These are phyloP conservation scores for Drosophila sp. DNA, from an alignment of 1,140 invertebrate genomes.

Conservation along the genomic window DNA sequence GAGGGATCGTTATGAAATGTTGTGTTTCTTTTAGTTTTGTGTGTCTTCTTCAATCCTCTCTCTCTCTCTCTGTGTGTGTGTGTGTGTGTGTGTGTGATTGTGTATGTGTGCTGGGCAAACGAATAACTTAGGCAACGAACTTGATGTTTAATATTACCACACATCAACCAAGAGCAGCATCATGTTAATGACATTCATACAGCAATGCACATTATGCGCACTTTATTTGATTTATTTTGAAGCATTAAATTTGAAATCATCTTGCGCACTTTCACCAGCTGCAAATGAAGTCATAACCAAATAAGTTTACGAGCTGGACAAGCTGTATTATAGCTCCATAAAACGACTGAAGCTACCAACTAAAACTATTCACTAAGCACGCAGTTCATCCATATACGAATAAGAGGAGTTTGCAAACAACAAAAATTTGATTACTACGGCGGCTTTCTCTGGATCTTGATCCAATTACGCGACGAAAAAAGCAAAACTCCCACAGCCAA, in stretches of 20 bases:
- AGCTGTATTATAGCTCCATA: constrained; percentile 33
- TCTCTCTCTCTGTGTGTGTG: background rate
- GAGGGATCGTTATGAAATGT: constrained; percentile 37
- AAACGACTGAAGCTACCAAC: constrained; percentile 36
- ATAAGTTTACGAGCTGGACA: constrained; percentile 56
- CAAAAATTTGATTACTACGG: constrained; percentile 47
- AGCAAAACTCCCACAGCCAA: constrained; percentile 58
- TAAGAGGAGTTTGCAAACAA: constrained; percentile 28
- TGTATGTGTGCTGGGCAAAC: constrained; percentile 11
- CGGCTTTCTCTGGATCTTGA: constrained; percentile 49
- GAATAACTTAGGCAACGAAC: constrained; percentile 67
- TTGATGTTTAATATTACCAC: constrained; percentile 13
- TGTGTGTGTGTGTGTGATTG: constrained; percentile 6
- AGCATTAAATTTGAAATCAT: constrained; percentile 50
- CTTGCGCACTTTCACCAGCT: constrained; percentile 15
- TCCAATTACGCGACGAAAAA: constrained; percentile 55
- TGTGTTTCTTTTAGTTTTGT: constrained; percentile 11
- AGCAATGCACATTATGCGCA: constrained; percentile 51
- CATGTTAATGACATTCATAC: constrained; percentile 50
- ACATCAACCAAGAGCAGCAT: constrained; percentile 13
- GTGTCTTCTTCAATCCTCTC: constrained; percentile 10
- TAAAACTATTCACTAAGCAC: constrained; percentile 3
- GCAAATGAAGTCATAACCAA: constrained; percentile 82
- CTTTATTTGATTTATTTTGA: constrained; percentile 72
- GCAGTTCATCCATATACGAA: constrained; percentile 40